Conservation (phyloP, 2,113 vertebrate species). For the rabbit (Oryctolagus cuniculus) region mOryCun1.1 NC_091450.1:32380501-32381000, state of each 20-base stretch:
- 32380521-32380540: constrained; percentile 81
- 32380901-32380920: constrained; percentile 81
- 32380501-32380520: constrained; percentile 79
- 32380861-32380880: constrained; percentile 83
- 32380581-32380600: constrained; percentile 77
- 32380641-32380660: constrained; percentile 75
- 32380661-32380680: constrained; percentile 76
- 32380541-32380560: constrained; percentile 82
- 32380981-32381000: constrained; percentile 50
- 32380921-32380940: constrained; percentile 75
- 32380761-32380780: constrained; percentile 88
- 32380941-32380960: constrained; percentile 81
- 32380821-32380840: constrained; percentile 82
- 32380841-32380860: constrained; percentile 80
- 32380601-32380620: constrained; percentile 81
- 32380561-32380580: constrained; percentile 79
- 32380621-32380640: constrained; percentile 76
- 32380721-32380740: constrained; percentile 83
- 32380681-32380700: constrained; percentile 82
- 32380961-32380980: constrained; percentile 82
- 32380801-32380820: constrained; percentile 87
- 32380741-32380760: constrained; percentile 86
- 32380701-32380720: constrained; percentile 81
- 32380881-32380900: constrained; percentile 81
- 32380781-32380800: constrained; percentile 88